Evolutionary conservation across 2,888 invertebrate genomes (phyloP), one percentile per base, ranked within the genome.

Genomic region (Gymnosoma rotundatum): DNA sequence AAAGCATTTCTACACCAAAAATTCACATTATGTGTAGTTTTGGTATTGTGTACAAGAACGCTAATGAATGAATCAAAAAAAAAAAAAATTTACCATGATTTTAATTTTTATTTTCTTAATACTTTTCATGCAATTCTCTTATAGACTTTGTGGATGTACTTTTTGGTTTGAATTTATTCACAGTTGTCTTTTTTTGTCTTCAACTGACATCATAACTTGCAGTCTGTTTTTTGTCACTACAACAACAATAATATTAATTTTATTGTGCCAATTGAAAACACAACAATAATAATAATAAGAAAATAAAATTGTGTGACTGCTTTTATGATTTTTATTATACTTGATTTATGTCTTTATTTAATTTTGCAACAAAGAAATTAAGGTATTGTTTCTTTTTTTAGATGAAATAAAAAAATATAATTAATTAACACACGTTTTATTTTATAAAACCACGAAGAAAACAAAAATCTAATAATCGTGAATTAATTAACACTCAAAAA

Each of bases 391-490:
- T 67, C 50, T 52, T 67, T 7, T 16, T 42, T 45, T 48, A 67
- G 48, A n/a, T 54, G 32, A 63, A 70, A 61, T 54, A 20, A 73
- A 73, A 66, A 48, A 8, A 18, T 18, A 52, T 12, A 52, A 52
- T 52, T 10, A 52, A 82, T 82, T 82, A 82, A 60, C 81, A 82
- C 81, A 76, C 75, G 70, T 82, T 74, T 82, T 50, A 36, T 20
- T 76, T 81, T 52, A 70, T 70, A 70, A 32, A 66, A 63, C 38
- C 48, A 54, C 32, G 45, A 80, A 74, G 45, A 56, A 38, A 63
- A 36, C 4, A 45, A 45, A 48, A 48, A 48, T 48, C 45, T n/a
- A 3, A 48, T 18, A 54, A 58, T 69, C 61, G 45, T 54, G 52
- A 0, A 48, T 50, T 10, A 4, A 25, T 36, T 9, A 54, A 78